Evolutionary conservation across 2,888 invertebrate genomes (phyloP), one percentile per base, ranked within the genome.

Genomic region (Penaeus monodon): DNA sequence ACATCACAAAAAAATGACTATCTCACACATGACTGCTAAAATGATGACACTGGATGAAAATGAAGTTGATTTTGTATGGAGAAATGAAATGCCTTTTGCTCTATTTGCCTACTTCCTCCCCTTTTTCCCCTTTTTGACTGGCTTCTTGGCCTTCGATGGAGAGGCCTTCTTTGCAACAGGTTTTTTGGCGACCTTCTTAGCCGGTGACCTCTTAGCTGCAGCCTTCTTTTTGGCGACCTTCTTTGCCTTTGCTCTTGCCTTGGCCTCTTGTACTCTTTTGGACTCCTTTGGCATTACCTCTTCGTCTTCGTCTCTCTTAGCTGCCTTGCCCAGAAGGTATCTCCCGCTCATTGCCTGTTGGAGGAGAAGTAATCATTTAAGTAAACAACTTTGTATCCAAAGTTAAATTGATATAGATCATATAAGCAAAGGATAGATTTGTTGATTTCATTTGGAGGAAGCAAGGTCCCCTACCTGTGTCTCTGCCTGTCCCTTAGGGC

Each of bases 191-290:
- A 86, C 88, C 68, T 88, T 90, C 80, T 90, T 90, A 63, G 89
- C 85, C 20, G 83, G 80, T 22, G 87, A 86, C 68, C 88, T 90
- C 80, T 90, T 90, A 66, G 90, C 86, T 24, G 84, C 80, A 8
- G 90, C 81, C 88, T 87, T 49, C 86, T 86, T 49, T 22, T 84
- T 81, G 33, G 86, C 89, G 17, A 85, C 80, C 92, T 92, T 10
- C 91, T 91, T 87, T 91, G 90, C 88, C 91, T 92, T 92, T 92
- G 57, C 91, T 57, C 57, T 57, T 92, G 49, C 91, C 87, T 27
- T 77, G n/a, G 91, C 90, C 92, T 92, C 88, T 57, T 83, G 65
- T n/a, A 88, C 81, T 27, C 86, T 64, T 90, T 90, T 33, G 91
- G 90, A 83, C 49, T 68, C 92, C 91, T 89, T 91, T 91, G 90